Base-by-base conservation (phyloP, 2,888 invertebrate species). In the Yponomeuta sedellus region DNA sequence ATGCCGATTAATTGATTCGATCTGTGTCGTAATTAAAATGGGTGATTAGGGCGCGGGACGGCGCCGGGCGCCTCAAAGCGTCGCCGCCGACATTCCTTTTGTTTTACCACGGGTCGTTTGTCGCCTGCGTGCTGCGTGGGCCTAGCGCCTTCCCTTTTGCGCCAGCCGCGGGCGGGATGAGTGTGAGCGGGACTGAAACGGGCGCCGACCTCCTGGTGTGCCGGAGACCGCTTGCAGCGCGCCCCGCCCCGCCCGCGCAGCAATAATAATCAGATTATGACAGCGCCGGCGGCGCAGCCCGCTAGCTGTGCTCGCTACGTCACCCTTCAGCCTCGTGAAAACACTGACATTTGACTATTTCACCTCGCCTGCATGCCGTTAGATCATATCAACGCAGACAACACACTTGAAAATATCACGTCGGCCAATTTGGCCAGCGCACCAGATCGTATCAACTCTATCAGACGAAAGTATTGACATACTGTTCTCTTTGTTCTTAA, bases 1-100 rank as follows among this genome's bases (percentile, higher is more conserved):
- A 89, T 87, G 85, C 88, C 90, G 88, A 91, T 89, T 89, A 90
- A 90, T 91, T 90, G 91, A 90, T 90, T 90, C 86, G 89, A 91
- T 91, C 88, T 89, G 88, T 88, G 89, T 86, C 85, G 90, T 91
- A 90, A 91, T 91, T 90, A 90, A 91, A 91, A 89, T 87, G 86
- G 90, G 89, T 90, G 90, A 89, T 90, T 89, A 90, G 89, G 83
- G 86, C 82, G 85, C 87, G 85, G 87, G 83, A 80, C 80, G 86
- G 88, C 88, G 88, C 89, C 89, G 89, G 70, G 89, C 90, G 88
- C 88, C 88, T 89, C 90, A 90, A 90, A 90, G 90, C 89, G 85
- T 88, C 90, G 85, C 88, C 85, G 85, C 83, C 88, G 85, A 88
- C 90, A 91, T 91, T 91, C 90, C 90, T 90, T 91, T 91, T 91